A percentile compares a stretch with the other conserved stretches of the same genome.
Evolutionary conservation across 2,113 vertebrate species (phyloP).

Genomic region (Gopherus flavomarginatus): DNA sequence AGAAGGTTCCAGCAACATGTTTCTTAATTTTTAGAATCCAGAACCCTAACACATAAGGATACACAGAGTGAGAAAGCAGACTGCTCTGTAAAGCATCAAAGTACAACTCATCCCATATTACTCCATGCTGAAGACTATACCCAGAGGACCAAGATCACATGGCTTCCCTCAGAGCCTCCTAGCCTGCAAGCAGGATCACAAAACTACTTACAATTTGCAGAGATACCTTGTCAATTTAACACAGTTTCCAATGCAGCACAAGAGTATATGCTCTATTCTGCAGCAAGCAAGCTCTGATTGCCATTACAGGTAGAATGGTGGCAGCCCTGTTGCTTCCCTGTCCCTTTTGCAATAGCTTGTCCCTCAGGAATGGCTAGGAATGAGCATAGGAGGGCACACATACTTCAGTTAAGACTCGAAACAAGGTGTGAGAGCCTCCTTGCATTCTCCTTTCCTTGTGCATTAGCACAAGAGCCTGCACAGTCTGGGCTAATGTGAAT

Average conservation of each 20-base stretch:
- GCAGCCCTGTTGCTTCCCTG: background rate
- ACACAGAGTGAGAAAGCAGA: background rate
- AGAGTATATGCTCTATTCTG: background rate
- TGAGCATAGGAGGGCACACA: no score
- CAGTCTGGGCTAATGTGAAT: background rate
- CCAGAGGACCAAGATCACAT: background rate
- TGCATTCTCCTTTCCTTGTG: background rate
- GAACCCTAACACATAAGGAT: background rate
- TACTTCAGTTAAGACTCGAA: no score
- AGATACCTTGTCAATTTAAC: background rate
- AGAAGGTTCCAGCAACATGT: background rate
- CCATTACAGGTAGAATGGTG: background rate
- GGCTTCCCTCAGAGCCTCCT: background rate
- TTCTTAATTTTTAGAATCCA: background rate
- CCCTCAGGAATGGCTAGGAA: no score
- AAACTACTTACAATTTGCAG: background rate
- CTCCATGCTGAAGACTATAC: background rate
- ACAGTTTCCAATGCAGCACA: background rate
- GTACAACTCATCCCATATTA: background rate
- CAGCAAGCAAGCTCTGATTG: background rate
- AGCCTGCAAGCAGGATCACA: background rate
- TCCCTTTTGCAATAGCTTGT: background rate
- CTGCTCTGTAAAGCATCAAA: background rate
- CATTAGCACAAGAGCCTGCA: background rate
- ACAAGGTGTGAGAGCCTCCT: no score